These are phyloP conservation scores for Champsocephalus gunnari DNA, from an alignment of 2,797 vertebrate species.

Conservation along the genomic window DNA sequence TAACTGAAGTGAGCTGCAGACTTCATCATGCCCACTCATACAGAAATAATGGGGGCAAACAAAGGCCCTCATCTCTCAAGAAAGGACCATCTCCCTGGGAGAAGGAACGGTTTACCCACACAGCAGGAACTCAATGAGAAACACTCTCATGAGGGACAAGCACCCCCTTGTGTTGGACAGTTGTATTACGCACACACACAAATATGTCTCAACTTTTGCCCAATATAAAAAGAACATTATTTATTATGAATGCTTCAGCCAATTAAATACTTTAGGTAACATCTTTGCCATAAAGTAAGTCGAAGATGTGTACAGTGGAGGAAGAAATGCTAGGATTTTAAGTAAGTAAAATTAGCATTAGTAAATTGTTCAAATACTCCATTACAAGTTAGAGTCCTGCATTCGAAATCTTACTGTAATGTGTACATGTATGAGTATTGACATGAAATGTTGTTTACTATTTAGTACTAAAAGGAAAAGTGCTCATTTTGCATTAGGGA, in stretches of 20 bases:
- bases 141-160: slow-evolving; percentile 74
- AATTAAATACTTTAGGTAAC: not conserved
- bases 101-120: slow-evolving; percentile 56
- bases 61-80: slow-evolving; percentile 68
- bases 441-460: no score
- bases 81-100: slow-evolving; percentile 51
- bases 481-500: no score
- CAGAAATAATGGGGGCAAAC: slow-evolving; percentile 55
- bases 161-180: slow-evolving; percentile 77
- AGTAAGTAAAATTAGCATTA: no score
- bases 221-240: not conserved
- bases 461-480: no score
- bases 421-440: no score
- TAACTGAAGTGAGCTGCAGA: slow-evolving; percentile 20
- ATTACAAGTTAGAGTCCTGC: no score
- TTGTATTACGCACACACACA: slow-evolving; percentile 54
- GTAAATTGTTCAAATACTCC: no score
- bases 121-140: slow-evolving; percentile 53
- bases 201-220: not conserved
- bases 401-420: no score
- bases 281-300: not conserved
- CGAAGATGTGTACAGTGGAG: not conserved
- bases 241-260: not conserved
- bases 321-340: no score
- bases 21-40: slow-evolving; percentile 28